phyloP scores from a whole-genome alignment of 2,888 invertebrate genomes.

The Aelia acuminata region DNA sequence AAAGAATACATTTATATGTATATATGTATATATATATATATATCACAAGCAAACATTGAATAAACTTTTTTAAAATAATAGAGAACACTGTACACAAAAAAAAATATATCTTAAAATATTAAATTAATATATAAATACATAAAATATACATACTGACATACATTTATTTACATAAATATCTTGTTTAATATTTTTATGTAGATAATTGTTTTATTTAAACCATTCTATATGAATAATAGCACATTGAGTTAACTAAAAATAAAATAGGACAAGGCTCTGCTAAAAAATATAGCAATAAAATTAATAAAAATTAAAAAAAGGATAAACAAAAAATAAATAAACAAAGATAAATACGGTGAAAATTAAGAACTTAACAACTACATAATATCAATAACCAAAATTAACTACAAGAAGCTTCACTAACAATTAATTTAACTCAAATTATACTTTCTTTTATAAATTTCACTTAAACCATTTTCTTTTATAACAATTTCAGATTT shows the following conservation, averaged over 20 bases:
- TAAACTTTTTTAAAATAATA: slow-evolving; percentile 8
- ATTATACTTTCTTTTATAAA: not conserved
- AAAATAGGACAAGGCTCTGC: not conserved
- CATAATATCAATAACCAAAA: no score
- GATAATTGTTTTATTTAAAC: not conserved
- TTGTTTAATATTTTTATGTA: slow-evolving; percentile 2
- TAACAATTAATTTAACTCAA: no score
- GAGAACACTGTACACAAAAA: slow-evolving; percentile 29
- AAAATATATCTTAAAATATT: not conserved
- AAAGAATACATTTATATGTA: no score
- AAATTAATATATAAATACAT: slow-evolving; percentile 46
- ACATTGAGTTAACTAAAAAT: not conserved
- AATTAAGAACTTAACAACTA: not conserved
- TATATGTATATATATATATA: no score
- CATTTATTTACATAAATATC: slow-evolving; percentile 39
- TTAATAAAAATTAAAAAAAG: not conserved
- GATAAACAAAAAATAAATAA: not conserved
- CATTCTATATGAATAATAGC: not conserved
- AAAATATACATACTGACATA: slow-evolving; percentile 27
- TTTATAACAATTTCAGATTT: not conserved
- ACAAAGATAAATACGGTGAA: not conserved
- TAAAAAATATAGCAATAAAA: not conserved
- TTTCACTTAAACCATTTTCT: not conserved
- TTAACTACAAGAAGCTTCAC: no score
- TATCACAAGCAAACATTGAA: slow-evolving; percentile 43